These are phyloP conservation scores for Aptenodytes patagonicus DNA, from an alignment of 2,113 vertebrate species.

Conservation along the genomic window DNA sequence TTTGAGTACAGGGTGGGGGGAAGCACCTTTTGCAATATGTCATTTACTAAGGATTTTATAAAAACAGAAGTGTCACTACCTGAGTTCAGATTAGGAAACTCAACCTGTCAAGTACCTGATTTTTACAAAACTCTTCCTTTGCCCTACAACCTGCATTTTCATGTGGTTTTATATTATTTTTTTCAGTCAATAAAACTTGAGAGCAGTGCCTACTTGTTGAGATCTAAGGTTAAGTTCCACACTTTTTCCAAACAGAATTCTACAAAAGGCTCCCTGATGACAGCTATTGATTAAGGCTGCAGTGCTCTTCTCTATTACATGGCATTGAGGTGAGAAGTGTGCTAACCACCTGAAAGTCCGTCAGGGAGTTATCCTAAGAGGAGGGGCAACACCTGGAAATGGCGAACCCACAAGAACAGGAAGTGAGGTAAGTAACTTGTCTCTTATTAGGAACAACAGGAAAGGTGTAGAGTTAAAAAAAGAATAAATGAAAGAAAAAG, in stretches of 20 bases:
- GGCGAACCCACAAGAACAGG: background rate
- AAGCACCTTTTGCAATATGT: background rate
- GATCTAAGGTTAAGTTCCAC: background rate
- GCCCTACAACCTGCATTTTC: background rate
- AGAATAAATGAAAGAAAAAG: background rate
- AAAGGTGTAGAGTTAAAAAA: background rate
- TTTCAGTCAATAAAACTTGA: conserved; percentile 32
- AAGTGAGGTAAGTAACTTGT: background rate
- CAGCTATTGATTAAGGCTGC: background rate
- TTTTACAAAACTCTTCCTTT: conserved; percentile 15
- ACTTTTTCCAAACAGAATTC: background rate
- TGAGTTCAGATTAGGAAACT: background rate
- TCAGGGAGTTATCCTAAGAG: background rate
- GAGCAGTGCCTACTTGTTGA: background rate
- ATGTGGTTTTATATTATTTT: conserved; percentile 29
- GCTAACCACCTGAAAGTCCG: background rate
- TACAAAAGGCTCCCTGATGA: background rate
- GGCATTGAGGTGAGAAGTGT: background rate
- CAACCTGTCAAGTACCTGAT: background rate
- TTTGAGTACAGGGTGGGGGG: background rate
- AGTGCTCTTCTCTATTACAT: background rate
- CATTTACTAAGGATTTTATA: background rate
- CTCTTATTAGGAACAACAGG: background rate
- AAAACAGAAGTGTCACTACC: background rate
- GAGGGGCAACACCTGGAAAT: background rate